These are phyloP conservation scores for Tiphia femorata DNA, from an alignment of 2,888 invertebrate species.

Conservation along the genomic window DNA sequence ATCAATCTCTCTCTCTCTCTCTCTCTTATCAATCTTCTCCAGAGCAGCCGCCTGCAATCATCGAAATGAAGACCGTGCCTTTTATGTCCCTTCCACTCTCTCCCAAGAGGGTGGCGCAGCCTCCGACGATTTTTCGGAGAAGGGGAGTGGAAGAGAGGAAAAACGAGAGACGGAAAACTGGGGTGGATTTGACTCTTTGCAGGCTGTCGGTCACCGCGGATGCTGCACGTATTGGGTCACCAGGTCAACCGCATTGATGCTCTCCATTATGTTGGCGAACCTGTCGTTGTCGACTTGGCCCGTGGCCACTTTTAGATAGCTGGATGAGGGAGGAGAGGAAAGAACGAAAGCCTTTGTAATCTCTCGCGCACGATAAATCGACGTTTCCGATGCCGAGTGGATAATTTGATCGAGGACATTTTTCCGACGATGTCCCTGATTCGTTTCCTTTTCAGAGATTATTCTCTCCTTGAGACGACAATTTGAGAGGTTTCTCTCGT, in stretches of 20 bases:
- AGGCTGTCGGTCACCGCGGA: slow-evolving; percentile 18
- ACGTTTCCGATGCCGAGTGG: too few species aligned
- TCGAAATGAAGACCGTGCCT: background rate
- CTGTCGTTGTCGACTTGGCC: slow-evolving; percentile 23
- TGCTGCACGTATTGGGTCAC: slow-evolving; percentile 42
- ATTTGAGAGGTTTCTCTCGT: too few species aligned
- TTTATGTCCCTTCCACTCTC: background rate
- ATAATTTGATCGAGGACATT: too few species aligned
- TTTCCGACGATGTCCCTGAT: too few species aligned
- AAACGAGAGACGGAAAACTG: slow-evolving; percentile 1
- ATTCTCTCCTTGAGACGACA: too few species aligned
- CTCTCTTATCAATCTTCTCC: slow-evolving; percentile 22
- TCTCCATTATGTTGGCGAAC: slow-evolving; percentile 24
- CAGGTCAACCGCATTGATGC: slow-evolving; percentile 32
- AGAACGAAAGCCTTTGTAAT: too few species aligned
- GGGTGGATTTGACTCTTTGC: slow-evolving; percentile 8
- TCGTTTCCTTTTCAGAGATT: too few species aligned
- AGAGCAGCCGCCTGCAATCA: slow-evolving; percentile 1
- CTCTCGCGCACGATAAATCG: too few species aligned
- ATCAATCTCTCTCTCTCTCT: background rate
- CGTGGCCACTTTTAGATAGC: slow-evolving; percentile 19
- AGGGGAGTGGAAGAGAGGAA: background rate
- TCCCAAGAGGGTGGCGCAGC: background rate
- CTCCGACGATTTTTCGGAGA: slow-evolving; percentile 2
- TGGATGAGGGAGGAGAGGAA: background rate